phyloP scores from a whole-genome alignment of 2,888 invertebrate species.

The Callyntrura guangdongensis region DNA sequence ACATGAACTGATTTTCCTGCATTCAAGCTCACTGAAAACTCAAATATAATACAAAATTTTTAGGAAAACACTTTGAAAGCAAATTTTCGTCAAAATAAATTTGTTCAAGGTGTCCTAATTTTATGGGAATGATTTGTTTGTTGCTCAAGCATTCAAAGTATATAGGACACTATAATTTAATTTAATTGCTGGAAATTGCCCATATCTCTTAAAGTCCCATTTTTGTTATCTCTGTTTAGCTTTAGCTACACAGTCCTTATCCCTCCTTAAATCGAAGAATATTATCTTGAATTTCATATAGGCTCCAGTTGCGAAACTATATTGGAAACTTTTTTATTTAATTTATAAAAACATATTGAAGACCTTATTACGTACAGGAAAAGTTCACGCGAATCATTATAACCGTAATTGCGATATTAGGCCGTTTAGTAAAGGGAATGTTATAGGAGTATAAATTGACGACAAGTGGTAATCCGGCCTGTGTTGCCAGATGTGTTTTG shows the following conservation, averaged over 20 bases:
- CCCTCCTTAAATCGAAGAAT: too few species aligned
- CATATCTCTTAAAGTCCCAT: not conserved
- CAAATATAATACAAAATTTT: too few species aligned
- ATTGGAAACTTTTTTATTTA: not conserved
- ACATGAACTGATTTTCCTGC: too few species aligned
- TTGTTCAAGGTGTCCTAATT: too few species aligned
- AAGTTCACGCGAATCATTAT: not conserved
- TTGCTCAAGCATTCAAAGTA: not conserved
- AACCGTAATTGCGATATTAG: too few species aligned
- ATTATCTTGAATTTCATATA: too few species aligned
- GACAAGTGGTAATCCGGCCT: not conserved
- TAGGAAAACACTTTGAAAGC: not conserved
- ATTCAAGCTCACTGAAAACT: too few species aligned
- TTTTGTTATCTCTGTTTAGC: too few species aligned
- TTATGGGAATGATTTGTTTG: too few species aligned
- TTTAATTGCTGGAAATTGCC: not conserved
- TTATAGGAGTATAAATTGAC: slow-evolving; percentile 5
- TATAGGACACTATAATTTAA: not conserved
- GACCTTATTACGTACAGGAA: not conserved
- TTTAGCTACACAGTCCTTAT: too few species aligned
- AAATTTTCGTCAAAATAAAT: not conserved
- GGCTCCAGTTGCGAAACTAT: not conserved
- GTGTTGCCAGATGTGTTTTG: slow-evolving; percentile 57
- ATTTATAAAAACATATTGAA: not conserved
- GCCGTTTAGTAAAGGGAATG: not conserved